phyloP scores from a whole-genome alignment of 2,888 invertebrate species.

The Melikaiella ostensackeni region DNA sequence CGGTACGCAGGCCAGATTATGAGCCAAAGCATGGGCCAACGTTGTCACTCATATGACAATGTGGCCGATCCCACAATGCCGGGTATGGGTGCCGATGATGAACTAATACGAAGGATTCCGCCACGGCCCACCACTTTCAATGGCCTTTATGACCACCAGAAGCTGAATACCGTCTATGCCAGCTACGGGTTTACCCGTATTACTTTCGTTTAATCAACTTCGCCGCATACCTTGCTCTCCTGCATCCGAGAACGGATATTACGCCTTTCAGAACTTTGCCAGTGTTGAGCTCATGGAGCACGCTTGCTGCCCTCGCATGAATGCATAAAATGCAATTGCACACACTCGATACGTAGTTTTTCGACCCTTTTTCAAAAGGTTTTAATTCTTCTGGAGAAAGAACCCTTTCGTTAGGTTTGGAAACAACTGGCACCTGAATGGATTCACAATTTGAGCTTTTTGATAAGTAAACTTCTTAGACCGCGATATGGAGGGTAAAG shows the following conservation, averaged over 20 bases:
- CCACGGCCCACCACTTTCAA: conserved; percentile 52
- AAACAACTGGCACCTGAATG: not conserved
- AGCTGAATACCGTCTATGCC: conserved; percentile 61
- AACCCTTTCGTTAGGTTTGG: not conserved
- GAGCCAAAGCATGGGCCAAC: conserved; percentile 56
- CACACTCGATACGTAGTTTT: not conserved
- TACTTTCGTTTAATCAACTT: conserved; percentile 57
- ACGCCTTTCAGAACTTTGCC: conserved; percentile 51
- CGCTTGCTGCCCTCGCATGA: not conserved
- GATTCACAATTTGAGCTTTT: not conserved
- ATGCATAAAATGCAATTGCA: conserved; percentile 37
- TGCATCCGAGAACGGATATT: conserved; percentile 43
- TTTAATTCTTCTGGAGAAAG: not conserved
- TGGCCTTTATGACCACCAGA: conserved; percentile 56
- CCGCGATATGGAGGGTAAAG: too few species aligned
- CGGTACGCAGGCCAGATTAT: conserved; percentile 33
- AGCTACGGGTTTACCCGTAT: conserved; percentile 50
- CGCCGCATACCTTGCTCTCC: conserved; percentile 44
- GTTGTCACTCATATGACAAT: conserved; percentile 62
- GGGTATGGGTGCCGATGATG: conserved; percentile 56
- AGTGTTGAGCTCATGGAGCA: not conserved
- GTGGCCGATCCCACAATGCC: conserved; percentile 63
- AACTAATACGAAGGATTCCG: conserved; percentile 63
- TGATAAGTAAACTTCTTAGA: not conserved
- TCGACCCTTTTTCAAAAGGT: not conserved